Conservation (phyloP, 2,113 vertebrate genomes). For the Colistium nudipinnis region DNA sequence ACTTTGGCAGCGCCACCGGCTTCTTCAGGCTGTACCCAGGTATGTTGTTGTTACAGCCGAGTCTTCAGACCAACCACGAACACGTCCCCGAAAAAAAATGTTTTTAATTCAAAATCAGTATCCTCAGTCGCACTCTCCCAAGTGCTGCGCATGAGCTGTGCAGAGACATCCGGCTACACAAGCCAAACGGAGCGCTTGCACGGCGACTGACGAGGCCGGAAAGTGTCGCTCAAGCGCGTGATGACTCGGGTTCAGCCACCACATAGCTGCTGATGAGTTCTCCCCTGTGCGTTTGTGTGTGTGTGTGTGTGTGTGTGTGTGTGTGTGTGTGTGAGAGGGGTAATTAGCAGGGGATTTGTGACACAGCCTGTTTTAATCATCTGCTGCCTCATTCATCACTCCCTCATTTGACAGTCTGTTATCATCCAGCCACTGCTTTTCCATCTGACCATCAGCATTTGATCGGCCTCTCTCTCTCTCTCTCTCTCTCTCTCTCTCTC, state of each 20-base stretch:
- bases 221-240: conserved; percentile 25
- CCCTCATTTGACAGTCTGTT: conserved; percentile 37
- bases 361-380: conserved; percentile 50
- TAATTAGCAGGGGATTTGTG: conserved; percentile 56
- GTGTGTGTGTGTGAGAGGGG: not conserved
- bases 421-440: conserved; percentile 22
- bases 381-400: conserved; percentile 34
- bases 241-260: conserved; percentile 43
- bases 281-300: conserved; percentile 13
- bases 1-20: conserved; percentile 94
- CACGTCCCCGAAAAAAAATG: not conserved
- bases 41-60: conserved; percentile 52
- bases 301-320: conserved; percentile 6
- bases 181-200: conserved; percentile 39
- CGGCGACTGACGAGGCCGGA: conserved; percentile 49
- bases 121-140: not conserved
- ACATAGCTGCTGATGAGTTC: conserved; percentile 10
- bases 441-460: not conserved
- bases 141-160: not conserved
- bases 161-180: conserved; percentile 25
- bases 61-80: not conserved
- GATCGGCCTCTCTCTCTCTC: not conserved
- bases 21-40: conserved; percentile 98
- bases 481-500: not conserved
- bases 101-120: no score